These are phyloP conservation scores for Cenopis cana DNA, from an alignment of 2,888 invertebrate genomes.

Conservation along the genomic window DNA sequence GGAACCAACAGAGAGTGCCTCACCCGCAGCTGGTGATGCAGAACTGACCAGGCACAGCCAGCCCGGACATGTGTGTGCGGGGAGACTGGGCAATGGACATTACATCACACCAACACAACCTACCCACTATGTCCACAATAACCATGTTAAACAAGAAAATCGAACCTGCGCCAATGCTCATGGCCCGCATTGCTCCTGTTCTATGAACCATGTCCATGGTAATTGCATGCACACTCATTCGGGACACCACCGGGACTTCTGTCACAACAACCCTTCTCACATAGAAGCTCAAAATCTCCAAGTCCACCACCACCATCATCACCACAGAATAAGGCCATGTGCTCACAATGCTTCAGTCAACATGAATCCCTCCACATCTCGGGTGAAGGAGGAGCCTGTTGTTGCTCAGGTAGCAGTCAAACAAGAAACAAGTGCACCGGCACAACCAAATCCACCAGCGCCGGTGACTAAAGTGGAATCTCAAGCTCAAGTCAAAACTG, in stretches of 20 bases:
- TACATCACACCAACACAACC: conserved; percentile 46
- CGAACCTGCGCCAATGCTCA: conserved; percentile 48
- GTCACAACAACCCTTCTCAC: conserved; percentile 54
- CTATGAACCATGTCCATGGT: conserved; percentile 47
- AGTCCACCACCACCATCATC: conserved; percentile 57
- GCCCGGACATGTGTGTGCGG: conserved; percentile 43
- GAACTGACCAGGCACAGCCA: conserved; percentile 49
- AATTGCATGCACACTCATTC: conserved; percentile 51
- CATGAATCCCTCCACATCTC: conserved; percentile 50
- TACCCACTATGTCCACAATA: conserved; percentile 42
- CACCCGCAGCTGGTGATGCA: conserved; percentile 51
- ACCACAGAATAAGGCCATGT: conserved; percentile 26
- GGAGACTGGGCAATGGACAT: conserved; percentile 49
- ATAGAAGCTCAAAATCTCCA: conserved; percentile 56
- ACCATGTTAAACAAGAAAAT: conserved; percentile 58
- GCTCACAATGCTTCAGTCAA: conserved; percentile 42
- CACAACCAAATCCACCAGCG: conserved; percentile 46
- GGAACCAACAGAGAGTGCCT: conserved; percentile 61
- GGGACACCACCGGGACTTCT: conserved; percentile 51
- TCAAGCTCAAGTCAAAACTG: conserved; percentile 60
- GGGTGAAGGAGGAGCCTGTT: conserved; percentile 69
- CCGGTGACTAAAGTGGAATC: conserved; percentile 61
- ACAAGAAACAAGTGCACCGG: conserved; percentile 55
- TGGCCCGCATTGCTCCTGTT: conserved; percentile 49
- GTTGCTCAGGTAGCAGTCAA: conserved; percentile 59